Conservation (phyloP, 2,888 invertebrate genomes). For the Hydroisotoma schaefferi region DNA sequence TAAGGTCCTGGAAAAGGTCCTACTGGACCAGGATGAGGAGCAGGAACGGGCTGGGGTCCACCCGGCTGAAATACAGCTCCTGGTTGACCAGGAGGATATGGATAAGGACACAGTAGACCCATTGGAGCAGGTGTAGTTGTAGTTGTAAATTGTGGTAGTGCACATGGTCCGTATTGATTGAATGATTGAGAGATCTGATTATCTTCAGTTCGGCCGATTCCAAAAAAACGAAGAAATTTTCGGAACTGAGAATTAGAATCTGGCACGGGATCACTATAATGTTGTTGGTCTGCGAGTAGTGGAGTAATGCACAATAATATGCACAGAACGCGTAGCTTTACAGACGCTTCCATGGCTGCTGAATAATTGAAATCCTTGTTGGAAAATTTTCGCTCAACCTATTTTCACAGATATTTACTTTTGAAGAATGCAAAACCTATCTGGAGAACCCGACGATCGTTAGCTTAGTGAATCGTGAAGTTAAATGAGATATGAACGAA, state of each 20-base stretch:
- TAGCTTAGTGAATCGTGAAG: background rate
- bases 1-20: background rate
- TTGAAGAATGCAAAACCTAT: background rate
- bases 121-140: constrained; percentile 8
- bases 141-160: constrained; percentile 1
- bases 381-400: background rate
- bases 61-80: too few relatives aligned
- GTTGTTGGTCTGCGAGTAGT: background rate
- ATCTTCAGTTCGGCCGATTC: constrained; percentile 1
- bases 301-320: background rate
- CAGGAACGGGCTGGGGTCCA: too few relatives aligned
- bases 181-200: background rate
- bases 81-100: background rate
- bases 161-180: constrained; percentile 7
- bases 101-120: constrained; percentile 8
- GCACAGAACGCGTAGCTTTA: background rate
- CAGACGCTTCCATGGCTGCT: background rate
- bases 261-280: background rate
- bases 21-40: background rate
- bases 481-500: background rate
- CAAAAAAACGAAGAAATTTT: constrained; percentile 3
- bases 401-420: background rate
- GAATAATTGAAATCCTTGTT: background rate
- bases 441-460: background rate
- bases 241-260: background rate